phyloP scores from a whole-genome alignment of 2,113 vertebrate genomes.

The Miniopterus natalensis region DNA sequence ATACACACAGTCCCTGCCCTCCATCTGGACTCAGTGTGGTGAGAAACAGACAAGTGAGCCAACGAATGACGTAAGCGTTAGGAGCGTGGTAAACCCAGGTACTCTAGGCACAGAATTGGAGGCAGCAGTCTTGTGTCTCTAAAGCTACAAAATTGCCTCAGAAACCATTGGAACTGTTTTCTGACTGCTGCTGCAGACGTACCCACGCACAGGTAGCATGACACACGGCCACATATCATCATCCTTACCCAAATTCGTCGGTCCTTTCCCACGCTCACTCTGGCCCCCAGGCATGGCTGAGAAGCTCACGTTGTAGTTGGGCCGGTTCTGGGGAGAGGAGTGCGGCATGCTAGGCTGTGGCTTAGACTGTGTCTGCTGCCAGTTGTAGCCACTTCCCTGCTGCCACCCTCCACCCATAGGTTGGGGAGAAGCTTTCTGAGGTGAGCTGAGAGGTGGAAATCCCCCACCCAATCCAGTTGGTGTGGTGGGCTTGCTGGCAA shows the following conservation, averaged over 20 bases:
- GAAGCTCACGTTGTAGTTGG: slow-evolving; percentile 98
- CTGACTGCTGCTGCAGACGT: background rate
- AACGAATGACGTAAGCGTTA: too few species aligned
- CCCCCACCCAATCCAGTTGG: slow-evolving; percentile 95
- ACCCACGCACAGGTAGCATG: background rate
- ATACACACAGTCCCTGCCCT: background rate
- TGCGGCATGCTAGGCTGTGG: slow-evolving; percentile 90
- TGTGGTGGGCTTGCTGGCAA: slow-evolving; percentile 97
- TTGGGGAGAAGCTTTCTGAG: slow-evolving; percentile 95
- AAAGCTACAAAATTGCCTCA: background rate
- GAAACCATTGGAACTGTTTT: background rate
- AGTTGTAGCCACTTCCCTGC: slow-evolving; percentile 88
- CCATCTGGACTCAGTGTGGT: background rate
- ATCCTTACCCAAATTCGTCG: slow-evolving; percentile 90
- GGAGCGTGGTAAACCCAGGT: background rate
- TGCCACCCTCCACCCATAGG: slow-evolving; percentile 92
- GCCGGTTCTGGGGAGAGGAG: slow-evolving; percentile 95
- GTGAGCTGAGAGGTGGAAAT: slow-evolving; percentile 94
- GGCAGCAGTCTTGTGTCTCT: background rate
- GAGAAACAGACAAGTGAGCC: background rate
- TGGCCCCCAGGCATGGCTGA: slow-evolving; percentile 90
- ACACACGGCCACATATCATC: background rate
- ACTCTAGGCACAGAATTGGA: background rate
- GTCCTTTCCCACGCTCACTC: slow-evolving; percentile 89
- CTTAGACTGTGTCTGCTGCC: slow-evolving; percentile 89